phyloP scores from a whole-genome alignment of 2,113 vertebrate species.

The Megaceryle torquata region DNA sequence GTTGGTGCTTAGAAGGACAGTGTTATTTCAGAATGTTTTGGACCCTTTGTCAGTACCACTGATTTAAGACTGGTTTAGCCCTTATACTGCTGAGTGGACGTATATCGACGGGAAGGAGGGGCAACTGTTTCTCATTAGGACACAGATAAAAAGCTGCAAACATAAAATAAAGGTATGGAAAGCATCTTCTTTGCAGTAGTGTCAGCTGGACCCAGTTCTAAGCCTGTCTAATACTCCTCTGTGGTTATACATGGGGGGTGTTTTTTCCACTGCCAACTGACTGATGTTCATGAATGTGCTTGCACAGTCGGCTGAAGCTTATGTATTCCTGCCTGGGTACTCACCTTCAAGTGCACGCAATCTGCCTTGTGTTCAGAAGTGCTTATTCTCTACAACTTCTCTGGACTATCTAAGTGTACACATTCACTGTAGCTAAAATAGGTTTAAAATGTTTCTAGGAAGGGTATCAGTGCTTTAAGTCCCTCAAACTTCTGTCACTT shows the following conservation, averaged over 20 bases:
- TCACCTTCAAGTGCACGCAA: accelerated
- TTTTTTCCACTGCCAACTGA: background rate
- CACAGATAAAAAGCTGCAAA: background rate
- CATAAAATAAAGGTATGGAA: background rate
- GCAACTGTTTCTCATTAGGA: background rate
- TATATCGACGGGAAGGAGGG: background rate
- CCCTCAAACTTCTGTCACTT: background rate
- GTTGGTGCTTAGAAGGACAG: background rate
- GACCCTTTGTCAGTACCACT: background rate
- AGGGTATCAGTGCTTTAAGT: background rate
- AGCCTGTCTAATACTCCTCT: background rate
- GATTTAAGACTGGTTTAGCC: background rate
- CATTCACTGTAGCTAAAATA: background rate
- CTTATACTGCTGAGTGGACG: background rate
- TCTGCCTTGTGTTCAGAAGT: background rate
- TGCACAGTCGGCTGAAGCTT: background rate
- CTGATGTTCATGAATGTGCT: background rate
- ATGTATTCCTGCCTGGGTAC: background rate
- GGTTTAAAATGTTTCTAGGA: background rate
- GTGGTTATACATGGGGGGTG: background rate
- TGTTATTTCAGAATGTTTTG: background rate
- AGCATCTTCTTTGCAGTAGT: background rate
- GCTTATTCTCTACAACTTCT: background rate
- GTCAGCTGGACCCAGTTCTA: background rate
- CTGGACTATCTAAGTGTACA: background rate